A percentile compares a stretch with the other conserved stretches of the same genome.
Conservation (phyloP, 2,113 vertebrate species). For the Clarias macrocephalus region DNA sequence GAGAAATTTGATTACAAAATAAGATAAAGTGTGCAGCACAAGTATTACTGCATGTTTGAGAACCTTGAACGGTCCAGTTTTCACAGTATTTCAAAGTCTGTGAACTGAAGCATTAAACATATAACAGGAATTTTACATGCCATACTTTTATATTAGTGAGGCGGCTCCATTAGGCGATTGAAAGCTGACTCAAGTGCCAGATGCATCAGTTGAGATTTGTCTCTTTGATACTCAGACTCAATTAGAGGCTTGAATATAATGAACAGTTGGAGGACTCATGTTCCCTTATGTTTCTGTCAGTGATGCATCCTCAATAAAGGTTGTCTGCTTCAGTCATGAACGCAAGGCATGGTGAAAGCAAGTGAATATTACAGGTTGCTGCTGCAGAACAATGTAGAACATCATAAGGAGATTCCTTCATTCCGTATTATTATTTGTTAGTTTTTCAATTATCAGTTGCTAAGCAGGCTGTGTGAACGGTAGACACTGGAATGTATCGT, state of each 20-base stretch:
- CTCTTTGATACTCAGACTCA: conserved; percentile 16
- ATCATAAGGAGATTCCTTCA: background rate
- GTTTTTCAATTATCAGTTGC: background rate
- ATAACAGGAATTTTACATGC: conserved; percentile 23
- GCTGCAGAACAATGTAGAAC: background rate
- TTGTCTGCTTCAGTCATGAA: background rate
- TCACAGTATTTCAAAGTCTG: background rate
- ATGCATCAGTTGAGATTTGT: background rate
- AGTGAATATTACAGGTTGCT: background rate
- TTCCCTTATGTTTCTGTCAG: conserved; percentile 1
- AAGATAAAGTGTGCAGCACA: background rate
- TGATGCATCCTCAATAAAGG: conserved; percentile 9
- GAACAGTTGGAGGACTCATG: conserved; percentile 15
- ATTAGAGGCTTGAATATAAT: conserved; percentile 39
- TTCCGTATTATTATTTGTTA: background rate
- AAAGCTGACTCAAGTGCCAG: conserved; percentile 18
- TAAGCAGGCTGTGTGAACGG: background rate
- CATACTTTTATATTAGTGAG: conserved; percentile 22
- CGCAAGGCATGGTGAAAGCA: background rate
- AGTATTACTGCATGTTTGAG: background rate
- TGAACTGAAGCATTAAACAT: background rate
- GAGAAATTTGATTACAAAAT: background rate
- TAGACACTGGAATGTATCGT: background rate
- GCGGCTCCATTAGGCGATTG: background rate
- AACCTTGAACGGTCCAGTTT: background rate